Evolutionary conservation across 1,140 invertebrate genomes (phyloP).

Genomic region (Ostrea denselamellosa): DNA sequence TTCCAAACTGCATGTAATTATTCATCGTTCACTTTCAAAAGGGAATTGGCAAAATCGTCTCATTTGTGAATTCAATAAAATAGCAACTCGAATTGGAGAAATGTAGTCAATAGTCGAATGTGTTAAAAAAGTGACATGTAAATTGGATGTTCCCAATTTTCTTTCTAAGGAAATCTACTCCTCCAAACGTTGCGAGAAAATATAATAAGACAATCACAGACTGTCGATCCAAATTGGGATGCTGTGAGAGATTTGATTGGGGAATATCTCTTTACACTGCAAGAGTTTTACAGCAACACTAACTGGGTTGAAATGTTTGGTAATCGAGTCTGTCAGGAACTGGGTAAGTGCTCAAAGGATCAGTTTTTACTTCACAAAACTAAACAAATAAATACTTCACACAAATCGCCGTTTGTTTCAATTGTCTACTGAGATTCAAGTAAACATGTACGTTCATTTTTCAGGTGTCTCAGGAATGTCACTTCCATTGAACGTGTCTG

Average conservation of each 20-base stretch:
- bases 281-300: slow-evolving; percentile 43
- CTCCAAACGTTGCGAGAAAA: slow-evolving; percentile 10
- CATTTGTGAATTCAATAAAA: too few relatives aligned
- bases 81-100: too few relatives aligned
- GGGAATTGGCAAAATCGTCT: too few relatives aligned
- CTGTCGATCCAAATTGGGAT: slow-evolving; percentile 7
- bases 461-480: neutral
- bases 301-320: slow-evolving; percentile 46
- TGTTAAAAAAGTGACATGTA: too few relatives aligned
- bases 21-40: too few relatives aligned
- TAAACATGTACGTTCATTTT: neutral
- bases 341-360: neutral
- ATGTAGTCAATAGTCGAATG: too few relatives aligned
- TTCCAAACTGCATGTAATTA: too few relatives aligned
- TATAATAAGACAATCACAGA: slow-evolving; percentile 5
- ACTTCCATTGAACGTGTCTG: slow-evolving; percentile 1
- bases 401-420: neutral
- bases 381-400: neutral
- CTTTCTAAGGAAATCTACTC: slow-evolving; percentile 1
- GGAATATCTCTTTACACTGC: slow-evolving; percentile 11
- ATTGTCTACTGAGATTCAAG: too few relatives aligned
- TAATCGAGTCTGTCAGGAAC: neutral
- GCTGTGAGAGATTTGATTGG: slow-evolving; percentile 31
- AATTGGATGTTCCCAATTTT: neutral
- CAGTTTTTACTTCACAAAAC: neutral